These are phyloP conservation scores for Coelinius sp. DNA, from an alignment of 2,888 invertebrate genomes.

Conservation along the genomic window DNA sequence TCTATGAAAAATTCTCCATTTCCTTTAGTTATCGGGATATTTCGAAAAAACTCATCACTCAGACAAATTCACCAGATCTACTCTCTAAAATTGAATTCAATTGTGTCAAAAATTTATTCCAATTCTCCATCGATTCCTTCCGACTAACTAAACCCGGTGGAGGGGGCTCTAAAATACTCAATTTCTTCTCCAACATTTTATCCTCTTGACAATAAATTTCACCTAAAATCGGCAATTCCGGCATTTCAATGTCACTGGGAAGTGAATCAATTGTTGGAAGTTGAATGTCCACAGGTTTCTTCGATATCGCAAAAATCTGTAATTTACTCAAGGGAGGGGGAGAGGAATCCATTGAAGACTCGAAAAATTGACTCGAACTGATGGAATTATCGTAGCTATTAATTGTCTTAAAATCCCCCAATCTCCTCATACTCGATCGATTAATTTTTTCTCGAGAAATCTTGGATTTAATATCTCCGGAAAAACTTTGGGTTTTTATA, in stretches of 20 bases:
- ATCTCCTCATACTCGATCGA: conserved; percentile 40
- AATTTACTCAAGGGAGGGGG: conserved; percentile 63
- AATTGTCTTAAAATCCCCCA: conserved; percentile 52
- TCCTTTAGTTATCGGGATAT: no score
- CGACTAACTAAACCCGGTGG: conserved; percentile 67
- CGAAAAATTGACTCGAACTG: conserved; percentile 38
- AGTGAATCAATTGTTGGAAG: conserved; percentile 51
- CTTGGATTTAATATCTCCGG: conserved; percentile 18
- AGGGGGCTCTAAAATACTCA: conserved; percentile 68
- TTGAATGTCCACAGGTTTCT: conserved; percentile 62
- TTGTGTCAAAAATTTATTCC: conserved; percentile 72
- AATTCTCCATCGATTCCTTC: conserved; percentile 70
- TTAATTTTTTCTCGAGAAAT: neutral
- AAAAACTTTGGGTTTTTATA: conserved; percentile 52
- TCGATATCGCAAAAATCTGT: conserved; percentile 66
- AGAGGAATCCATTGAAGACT: conserved; percentile 43
- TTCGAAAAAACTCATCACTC: no score
- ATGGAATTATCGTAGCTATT: conserved; percentile 50
- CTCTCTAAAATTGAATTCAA: conserved; percentile 72
- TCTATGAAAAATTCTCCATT: no score
- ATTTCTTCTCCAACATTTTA: conserved; percentile 53
- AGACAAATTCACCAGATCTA: conserved; percentile 72
- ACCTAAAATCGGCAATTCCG: conserved; percentile 60
- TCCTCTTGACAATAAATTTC: conserved; percentile 39
- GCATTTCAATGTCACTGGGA: conserved; percentile 58